phyloP scores from a whole-genome alignment of 1,140 invertebrate species.

The Panagrolaimus sp. region DNA sequence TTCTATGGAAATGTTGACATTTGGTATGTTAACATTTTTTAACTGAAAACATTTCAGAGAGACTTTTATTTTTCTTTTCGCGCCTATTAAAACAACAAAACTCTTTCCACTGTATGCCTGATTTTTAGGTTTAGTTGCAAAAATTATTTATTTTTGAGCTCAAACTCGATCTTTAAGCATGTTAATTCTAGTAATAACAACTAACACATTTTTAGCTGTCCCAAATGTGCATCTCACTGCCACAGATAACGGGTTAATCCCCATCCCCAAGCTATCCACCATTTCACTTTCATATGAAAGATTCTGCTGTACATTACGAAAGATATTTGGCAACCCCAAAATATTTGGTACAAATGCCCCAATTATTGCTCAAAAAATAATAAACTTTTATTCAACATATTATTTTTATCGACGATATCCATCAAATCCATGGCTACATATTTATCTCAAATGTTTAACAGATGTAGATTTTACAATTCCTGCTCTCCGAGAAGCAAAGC shows the following conservation, averaged over 20 bases:
- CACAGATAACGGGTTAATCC: no score
- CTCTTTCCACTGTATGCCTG: no score
- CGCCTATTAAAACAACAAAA: no score
- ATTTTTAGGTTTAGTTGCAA: no score
- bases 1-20: not conserved
- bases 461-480: slow-evolving; percentile 1
- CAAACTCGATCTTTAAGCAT: no score
- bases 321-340: not conserved
- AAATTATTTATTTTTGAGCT: no score
- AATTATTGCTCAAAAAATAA: not conserved
- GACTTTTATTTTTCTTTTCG: no score
- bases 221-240: no score
- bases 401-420: not conserved
- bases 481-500: not conserved
- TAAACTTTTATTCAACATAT: not conserved
- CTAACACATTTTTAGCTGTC: no score
- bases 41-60: not conserved
- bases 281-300: no score
- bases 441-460: not conserved
- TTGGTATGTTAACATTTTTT: not conserved
- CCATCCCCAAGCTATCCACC: no score
- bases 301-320: not conserved
- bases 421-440: not conserved
- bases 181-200: no score
- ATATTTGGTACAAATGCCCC: not conserved